Conservation (phyloP, 2,797 vertebrate genomes). For the Sebastes matsubarae region DNA sequence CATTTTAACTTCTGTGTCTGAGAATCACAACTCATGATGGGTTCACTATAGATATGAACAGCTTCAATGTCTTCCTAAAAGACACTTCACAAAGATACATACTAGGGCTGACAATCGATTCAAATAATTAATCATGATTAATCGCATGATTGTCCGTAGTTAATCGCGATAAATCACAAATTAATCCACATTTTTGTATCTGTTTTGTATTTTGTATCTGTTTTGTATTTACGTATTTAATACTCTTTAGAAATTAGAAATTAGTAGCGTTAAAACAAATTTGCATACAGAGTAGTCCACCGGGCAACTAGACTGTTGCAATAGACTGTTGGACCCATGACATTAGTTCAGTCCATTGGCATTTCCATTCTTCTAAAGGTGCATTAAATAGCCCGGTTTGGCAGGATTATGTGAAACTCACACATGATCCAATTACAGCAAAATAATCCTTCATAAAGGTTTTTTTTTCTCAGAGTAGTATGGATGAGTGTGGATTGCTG, state of each 20-base stretch:
- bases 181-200: too few relatives aligned
- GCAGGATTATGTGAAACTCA: neutral
- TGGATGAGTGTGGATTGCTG: neutral
- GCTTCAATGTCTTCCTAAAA: neutral
- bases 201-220: too few relatives aligned
- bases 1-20: neutral
- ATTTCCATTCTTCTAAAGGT: neutral
- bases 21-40: neutral
- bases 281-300: neutral
- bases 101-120: too few relatives aligned
- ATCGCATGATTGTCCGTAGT: too few relatives aligned
- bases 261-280: too few relatives aligned
- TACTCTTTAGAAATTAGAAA: too few relatives aligned
- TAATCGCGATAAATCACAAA: too few relatives aligned
- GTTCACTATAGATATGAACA: neutral
- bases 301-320: neutral
- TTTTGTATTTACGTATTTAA: too few relatives aligned
- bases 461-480: neutral
- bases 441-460: neutral
- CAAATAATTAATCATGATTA: too few relatives aligned
- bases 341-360: neutral
- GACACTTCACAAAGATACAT: neutral
- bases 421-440: neutral
- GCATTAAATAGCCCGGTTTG: neutral
- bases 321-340: neutral